A percentile compares a stretch with the other conserved stretches of the same genome.
Evolutionary conservation across 2,888 invertebrate species (phyloP).

Genomic region (Gerris lacustris): DNA sequence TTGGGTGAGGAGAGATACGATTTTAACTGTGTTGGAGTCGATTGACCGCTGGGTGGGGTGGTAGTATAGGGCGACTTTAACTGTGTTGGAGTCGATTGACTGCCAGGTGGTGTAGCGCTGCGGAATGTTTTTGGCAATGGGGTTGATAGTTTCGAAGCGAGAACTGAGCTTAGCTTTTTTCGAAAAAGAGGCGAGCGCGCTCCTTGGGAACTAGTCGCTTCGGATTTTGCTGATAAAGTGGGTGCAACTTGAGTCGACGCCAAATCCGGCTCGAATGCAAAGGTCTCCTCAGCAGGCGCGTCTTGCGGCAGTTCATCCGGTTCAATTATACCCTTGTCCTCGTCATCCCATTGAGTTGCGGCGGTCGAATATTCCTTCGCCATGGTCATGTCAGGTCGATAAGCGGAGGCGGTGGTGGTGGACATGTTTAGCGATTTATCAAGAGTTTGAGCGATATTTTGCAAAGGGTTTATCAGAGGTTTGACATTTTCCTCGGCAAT

Average conservation of each 20-base stretch:
- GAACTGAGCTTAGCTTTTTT: too few relatives aligned
- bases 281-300: not conserved
- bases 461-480: not conserved
- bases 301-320: not conserved
- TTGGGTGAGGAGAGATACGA: too few relatives aligned
- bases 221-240: not conserved
- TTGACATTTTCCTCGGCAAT: conserved; percentile 5
- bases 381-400: not conserved
- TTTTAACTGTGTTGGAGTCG: too few relatives aligned
- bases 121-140: too few relatives aligned
- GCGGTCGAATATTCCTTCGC: not conserved
- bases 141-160: too few relatives aligned
- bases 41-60: too few relatives aligned
- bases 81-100: too few relatives aligned
- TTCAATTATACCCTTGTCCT: not conserved
- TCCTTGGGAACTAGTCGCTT: not conserved
- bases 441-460: not conserved
- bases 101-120: too few relatives aligned
- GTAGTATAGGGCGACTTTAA: too few relatives aligned
- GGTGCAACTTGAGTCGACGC: not conserved
- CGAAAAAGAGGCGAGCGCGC: too few relatives aligned
- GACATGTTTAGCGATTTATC: not conserved
- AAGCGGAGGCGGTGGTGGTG: not conserved
- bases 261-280: not conserved
- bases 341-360: not conserved